Evolutionary conservation across 1,140 invertebrate genomes (phyloP).

Genomic region (Agrilus planipennis): DNA sequence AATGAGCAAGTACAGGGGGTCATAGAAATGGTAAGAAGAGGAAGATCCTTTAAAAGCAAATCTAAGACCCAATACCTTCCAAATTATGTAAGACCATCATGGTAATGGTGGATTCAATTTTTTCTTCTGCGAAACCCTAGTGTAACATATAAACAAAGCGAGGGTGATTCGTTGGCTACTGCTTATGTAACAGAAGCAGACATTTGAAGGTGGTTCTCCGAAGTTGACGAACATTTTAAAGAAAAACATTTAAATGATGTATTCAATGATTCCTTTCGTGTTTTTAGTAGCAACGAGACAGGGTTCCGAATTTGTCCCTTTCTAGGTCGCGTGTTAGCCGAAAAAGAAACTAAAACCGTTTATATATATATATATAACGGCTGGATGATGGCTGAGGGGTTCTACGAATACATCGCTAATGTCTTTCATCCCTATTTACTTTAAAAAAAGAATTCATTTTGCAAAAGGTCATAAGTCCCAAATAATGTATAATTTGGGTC

Average conservation of each 20-base stretch:
- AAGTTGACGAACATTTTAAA: slow-evolving; percentile 11
- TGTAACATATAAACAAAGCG: no score
- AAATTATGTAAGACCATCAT: no score
- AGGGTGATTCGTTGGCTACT: neutral
- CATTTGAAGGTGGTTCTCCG: slow-evolving; percentile 14
- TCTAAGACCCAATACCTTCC: no score
- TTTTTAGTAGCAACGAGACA: slow-evolving; percentile 17
- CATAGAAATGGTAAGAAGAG: no score
- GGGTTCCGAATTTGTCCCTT: slow-evolving; percentile 12
- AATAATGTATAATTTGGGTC: slow-evolving; percentile 1
- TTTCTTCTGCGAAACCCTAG: no score
- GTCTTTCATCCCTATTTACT: slow-evolving; percentile 25
- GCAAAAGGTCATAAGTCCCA: slow-evolving; percentile 2
- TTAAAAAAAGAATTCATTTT: slow-evolving; percentile 13
- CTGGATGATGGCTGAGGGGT: slow-evolving; percentile 30
- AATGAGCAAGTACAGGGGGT: no score
- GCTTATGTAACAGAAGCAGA: slow-evolving; percentile 4
- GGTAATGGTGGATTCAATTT: no score
- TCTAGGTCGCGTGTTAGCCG: slow-evolving; percentile 2
- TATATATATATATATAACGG: slow-evolving; percentile 15
- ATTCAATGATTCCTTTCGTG: slow-evolving; percentile 10
- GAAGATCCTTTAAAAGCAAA: no score
- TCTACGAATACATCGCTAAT: slow-evolving; percentile 31
- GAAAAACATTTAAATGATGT: slow-evolving; percentile 10
- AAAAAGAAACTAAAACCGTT: slow-evolving; percentile 5